A percentile compares a stretch with the other conserved stretches of the same genome.
These are phyloP conservation scores for Anguilla rostrata DNA, from an alignment of 2,113 vertebrate genomes.

Conservation along the genomic window DNA sequence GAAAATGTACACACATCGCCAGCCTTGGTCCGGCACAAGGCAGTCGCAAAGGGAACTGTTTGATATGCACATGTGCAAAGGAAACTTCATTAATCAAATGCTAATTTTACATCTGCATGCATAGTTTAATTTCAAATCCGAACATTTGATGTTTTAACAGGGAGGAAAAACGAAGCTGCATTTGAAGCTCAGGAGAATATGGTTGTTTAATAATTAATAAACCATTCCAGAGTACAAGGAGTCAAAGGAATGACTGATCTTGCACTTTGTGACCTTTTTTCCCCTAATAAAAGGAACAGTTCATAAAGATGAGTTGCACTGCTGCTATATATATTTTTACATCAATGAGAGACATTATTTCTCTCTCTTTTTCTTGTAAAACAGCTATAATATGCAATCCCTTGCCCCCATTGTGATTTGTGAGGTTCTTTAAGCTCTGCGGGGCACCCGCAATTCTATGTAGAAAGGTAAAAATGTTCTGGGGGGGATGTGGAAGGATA, in stretches of 20 bases:
- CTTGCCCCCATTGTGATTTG: neutral
- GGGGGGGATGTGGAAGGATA: neutral
- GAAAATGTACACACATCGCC: neutral
- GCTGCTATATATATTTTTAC: neutral
- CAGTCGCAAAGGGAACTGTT: slow-evolving; percentile 7
- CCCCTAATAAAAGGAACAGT: neutral
- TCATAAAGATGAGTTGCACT: neutral
- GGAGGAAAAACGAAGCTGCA: slow-evolving; percentile 20
- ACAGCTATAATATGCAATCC: neutral
- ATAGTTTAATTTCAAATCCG: slow-evolving; percentile 13
- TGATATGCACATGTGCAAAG: slow-evolving; percentile 28
- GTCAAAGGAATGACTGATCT: slow-evolving; percentile 12
- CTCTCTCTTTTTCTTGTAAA: slow-evolving; percentile 5
- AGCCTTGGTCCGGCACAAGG: neutral
- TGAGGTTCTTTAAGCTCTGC: neutral
- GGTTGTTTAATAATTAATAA: slow-evolving; percentile 32
- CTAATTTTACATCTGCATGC: slow-evolving; percentile 33
- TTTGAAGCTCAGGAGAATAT: slow-evolving; percentile 23
- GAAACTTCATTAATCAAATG: slow-evolving; percentile 35
- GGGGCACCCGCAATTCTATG: neutral
- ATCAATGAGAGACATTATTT: neutral
- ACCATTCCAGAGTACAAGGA: slow-evolving; percentile 9
- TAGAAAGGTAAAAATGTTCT: neutral
- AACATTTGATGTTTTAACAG: slow-evolving; percentile 36
- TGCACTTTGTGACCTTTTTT: neutral